Percentiles rank a stretch among this genome's conserved stretches.
These are phyloP conservation scores for Sporophila hypoxantha DNA, from an alignment of 2,113 vertebrate genomes.

Conservation along the genomic window DNA sequence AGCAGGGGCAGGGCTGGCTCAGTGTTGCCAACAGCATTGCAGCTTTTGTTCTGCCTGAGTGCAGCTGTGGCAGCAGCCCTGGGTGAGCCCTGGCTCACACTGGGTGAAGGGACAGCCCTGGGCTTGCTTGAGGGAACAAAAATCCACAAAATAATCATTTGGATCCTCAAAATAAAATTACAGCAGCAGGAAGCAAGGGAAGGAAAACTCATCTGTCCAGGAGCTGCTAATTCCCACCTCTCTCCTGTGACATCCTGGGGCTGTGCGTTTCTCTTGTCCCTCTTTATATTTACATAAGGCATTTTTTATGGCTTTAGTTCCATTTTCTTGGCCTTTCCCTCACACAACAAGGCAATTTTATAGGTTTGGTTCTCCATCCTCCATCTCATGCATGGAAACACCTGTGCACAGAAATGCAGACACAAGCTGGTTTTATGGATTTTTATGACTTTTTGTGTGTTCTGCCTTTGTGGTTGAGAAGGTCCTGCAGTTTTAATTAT, in stretches of 20 bases:
- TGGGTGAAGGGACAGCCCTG: accelerated
- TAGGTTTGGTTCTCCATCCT: not conserved
- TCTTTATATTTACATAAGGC: not conserved
- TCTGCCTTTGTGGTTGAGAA: not conserved
- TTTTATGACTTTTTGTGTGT: not conserved
- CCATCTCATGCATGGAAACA: not conserved
- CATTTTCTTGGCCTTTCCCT: not conserved
- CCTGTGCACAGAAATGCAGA: not conserved
- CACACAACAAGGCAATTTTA: not conserved
- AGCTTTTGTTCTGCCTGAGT: not conserved
- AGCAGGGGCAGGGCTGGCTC: constrained; percentile 2
- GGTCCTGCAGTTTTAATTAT: not conserved
- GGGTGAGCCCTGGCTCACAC: not conserved
- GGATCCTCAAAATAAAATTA: not conserved
- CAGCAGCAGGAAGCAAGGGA: not conserved
- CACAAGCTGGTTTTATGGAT: not conserved
- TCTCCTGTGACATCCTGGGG: not conserved
- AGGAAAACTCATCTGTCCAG: not conserved
- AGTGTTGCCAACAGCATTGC: not conserved
- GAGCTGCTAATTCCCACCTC: not conserved
- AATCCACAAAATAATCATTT: not conserved
- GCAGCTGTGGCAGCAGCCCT: not conserved
- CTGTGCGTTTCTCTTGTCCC: not conserved
- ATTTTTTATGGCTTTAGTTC: not conserved
- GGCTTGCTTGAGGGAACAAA: not conserved